These are phyloP conservation scores for Paratilapia polleni DNA, from an alignment of 2,113 vertebrate genomes.

Conservation along the genomic window DNA sequence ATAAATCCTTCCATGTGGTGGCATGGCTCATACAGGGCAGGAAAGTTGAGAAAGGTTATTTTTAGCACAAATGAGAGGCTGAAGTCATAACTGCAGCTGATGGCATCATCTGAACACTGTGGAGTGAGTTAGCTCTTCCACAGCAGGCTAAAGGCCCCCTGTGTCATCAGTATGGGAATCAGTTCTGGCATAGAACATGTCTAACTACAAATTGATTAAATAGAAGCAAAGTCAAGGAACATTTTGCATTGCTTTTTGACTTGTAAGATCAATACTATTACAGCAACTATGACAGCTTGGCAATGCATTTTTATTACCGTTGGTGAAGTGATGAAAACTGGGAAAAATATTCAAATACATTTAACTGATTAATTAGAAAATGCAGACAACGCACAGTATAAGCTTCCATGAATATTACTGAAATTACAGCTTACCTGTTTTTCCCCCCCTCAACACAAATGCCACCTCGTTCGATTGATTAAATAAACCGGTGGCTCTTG, in stretches of 20 bases:
- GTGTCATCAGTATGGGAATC: background rate
- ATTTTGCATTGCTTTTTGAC: background rate
- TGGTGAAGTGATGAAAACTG: background rate
- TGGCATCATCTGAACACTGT: background rate
- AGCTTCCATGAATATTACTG: accelerated
- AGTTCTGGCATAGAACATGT: background rate
- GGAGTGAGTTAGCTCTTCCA: background rate
- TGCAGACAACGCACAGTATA: no score
- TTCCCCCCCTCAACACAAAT: background rate
- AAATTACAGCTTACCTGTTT: background rate
- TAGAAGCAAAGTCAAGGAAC: background rate
- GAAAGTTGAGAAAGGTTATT: constrained; percentile 7
- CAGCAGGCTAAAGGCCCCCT: background rate
- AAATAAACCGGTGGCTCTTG: background rate
- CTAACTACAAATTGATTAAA: background rate
- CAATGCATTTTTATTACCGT: background rate
- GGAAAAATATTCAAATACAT: background rate
- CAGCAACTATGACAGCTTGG: background rate
- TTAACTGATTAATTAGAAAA: background rate
- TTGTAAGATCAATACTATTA: background rate
- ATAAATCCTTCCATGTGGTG: constrained; percentile 35
- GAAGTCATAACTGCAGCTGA: constrained; percentile 10
- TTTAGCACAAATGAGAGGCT: constrained; percentile 7
- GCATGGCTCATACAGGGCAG: background rate
- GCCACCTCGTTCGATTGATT: accelerated